A percentile compares a stretch with the other conserved stretches of the same genome.
phyloP scores from a whole-genome alignment of 2,113 vertebrate species.

The Thunnus thynnus region DNA sequence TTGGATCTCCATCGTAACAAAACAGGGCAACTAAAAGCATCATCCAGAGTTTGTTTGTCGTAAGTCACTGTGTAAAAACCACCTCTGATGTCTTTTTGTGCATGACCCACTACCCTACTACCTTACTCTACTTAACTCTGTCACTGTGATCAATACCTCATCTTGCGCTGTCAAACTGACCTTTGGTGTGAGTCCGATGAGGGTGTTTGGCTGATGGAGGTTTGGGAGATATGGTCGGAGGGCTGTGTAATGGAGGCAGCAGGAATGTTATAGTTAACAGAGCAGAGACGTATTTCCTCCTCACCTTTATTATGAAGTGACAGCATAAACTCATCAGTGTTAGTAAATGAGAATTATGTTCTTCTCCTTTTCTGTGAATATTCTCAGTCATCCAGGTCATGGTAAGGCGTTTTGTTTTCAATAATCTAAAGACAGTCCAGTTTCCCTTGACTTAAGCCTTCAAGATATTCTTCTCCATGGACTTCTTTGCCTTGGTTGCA shows the following conservation, averaged over 20 bases:
- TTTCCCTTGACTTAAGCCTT: too few species aligned
- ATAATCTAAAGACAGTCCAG: too few species aligned
- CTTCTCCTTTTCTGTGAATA: neutral
- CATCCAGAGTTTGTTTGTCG: constrained; percentile 8
- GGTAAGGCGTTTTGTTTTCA: too few species aligned
- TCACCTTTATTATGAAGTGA: constrained; percentile 20
- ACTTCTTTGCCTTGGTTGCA: neutral
- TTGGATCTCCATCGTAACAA: neutral
- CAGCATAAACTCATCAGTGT: constrained; percentile 4
- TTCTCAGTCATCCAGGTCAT: too few species aligned
- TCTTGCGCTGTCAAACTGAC: constrained; percentile 37
- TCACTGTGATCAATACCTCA: constrained; percentile 50
- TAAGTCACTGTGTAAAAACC: neutral
- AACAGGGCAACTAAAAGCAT: neutral
- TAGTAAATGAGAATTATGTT: neutral
- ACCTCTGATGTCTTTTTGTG: neutral
- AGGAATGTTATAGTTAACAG: constrained; percentile 7
- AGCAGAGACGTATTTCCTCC: constrained; percentile 25
- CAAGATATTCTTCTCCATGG: too few species aligned
- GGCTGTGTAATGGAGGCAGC: constrained; percentile 10
- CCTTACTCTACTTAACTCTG: constrained; percentile 37
- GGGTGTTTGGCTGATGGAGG: constrained; percentile 46
- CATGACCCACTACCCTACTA: constrained; percentile 29
- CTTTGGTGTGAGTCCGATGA: neutral
- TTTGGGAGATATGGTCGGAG: neutral